Percentiles rank a stretch among this genome's conserved stretches.
Evolutionary conservation across 2,888 invertebrate genomes (phyloP).

Genomic region (Trissolcus japonicus): DNA sequence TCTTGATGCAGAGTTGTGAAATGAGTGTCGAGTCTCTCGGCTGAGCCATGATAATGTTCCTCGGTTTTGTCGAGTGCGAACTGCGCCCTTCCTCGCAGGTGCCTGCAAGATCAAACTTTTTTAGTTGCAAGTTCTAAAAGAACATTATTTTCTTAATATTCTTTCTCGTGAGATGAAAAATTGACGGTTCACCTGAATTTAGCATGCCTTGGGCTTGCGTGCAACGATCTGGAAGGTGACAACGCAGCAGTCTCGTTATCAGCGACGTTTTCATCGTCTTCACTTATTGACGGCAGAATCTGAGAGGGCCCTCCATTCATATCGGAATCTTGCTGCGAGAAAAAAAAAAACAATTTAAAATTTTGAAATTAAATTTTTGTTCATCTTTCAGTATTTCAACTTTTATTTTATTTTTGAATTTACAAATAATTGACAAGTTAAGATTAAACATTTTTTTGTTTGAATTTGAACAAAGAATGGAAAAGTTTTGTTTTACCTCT

Average conservation of each 20-base stretch:
- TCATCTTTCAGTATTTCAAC: too few species aligned
- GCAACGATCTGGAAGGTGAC: constrained; percentile 82
- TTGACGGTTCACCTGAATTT: constrained; percentile 78
- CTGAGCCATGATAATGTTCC: constrained; percentile 75
- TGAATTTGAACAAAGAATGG: too few species aligned
- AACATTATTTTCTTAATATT: neutral
- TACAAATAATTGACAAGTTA: too few species aligned
- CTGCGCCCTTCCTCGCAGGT: constrained; percentile 64
- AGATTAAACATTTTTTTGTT: too few species aligned
- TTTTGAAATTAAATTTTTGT: neutral
- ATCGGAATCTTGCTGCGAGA: constrained; percentile 82
- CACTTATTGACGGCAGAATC: constrained; percentile 94
- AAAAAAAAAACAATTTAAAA: constrained; percentile 15
- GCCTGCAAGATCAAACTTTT: constrained; percentile 24
- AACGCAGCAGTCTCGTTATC: constrained; percentile 80
- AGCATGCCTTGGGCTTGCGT: constrained; percentile 82
- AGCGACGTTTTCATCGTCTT: constrained; percentile 92
- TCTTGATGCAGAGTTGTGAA: constrained; percentile 90
- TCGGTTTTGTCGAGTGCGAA: constrained; percentile 60
- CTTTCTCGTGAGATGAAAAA: neutral
- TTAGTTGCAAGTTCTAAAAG: too few species aligned
- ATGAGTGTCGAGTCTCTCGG: constrained; percentile 88
- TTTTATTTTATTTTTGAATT: too few species aligned
- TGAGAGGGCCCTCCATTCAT: constrained; percentile 88
- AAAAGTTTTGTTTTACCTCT: constrained; percentile 79